phyloP scores from a whole-genome alignment of 2,113 vertebrate genomes.

The Varanus komodoensis region DNA sequence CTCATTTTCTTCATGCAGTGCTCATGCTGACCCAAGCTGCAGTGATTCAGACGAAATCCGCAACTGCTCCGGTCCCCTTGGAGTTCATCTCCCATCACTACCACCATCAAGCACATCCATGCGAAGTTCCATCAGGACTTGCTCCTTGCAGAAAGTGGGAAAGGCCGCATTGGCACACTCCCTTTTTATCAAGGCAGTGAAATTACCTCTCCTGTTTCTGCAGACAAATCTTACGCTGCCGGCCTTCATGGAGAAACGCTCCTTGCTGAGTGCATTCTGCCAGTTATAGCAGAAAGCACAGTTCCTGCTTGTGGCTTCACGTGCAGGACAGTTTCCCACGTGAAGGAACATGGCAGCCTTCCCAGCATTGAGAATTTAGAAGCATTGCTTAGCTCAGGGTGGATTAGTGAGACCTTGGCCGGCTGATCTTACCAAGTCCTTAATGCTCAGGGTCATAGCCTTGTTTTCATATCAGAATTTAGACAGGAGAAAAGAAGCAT shows the following conservation, averaged over 20 bases:
- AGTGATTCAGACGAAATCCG: neutral
- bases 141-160: too few species aligned
- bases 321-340: neutral
- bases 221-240: neutral
- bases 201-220: too few species aligned
- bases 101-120: too few species aligned
- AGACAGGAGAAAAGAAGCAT: neutral
- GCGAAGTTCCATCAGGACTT: too few species aligned
- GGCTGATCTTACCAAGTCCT: neutral
- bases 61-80: too few species aligned
- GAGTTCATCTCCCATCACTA: neutral
- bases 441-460: neutral
- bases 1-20: neutral
- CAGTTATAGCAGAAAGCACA: neutral
- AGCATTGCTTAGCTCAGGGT: neutral
- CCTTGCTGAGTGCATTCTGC: neutral
- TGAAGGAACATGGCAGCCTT: neutral
- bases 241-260: neutral
- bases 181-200: too few species aligned
- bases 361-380: neutral
- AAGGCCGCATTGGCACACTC: too few species aligned
- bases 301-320: neutral
- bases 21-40: constrained; percentile 53
- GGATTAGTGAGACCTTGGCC: neutral
- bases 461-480: neutral